A percentile compares a stretch with the other conserved stretches of the same genome.
Conservation (phyloP, 2,888 invertebrate genomes). For the Octonoba sinensis region DNA sequence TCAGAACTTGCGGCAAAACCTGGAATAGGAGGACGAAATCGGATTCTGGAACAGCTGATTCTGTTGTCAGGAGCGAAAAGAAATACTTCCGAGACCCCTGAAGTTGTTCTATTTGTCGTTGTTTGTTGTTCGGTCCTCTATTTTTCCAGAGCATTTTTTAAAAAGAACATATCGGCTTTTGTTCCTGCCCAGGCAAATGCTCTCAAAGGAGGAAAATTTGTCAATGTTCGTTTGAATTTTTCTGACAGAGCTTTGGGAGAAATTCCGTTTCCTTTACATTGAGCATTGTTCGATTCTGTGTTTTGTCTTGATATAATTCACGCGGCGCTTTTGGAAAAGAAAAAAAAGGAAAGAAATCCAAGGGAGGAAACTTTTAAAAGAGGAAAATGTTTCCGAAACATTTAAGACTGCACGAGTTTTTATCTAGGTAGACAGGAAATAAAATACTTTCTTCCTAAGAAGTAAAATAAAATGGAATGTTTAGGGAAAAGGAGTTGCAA, state of each 20-base stretch:
- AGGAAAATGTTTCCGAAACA: constrained; percentile 24
- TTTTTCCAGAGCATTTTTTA: constrained; percentile 25
- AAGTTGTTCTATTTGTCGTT: constrained; percentile 14
- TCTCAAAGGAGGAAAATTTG: constrained; percentile 42
- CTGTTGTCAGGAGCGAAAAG: constrained; percentile 43
- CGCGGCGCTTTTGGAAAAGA: not conserved
- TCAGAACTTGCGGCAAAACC: constrained; percentile 4
- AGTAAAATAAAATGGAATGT: no score
- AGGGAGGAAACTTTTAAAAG: not conserved
- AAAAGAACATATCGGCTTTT: constrained; percentile 26
- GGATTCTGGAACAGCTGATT: constrained; percentile 58
- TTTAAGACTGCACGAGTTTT: not conserved
- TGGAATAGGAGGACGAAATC: constrained; percentile 27
- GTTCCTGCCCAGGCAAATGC: constrained; percentile 11
- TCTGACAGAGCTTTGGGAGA: constrained; percentile 43
- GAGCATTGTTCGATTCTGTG: constrained; percentile 7
- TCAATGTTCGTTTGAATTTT: constrained; percentile 42
- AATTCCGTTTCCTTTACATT: constrained; percentile 21
- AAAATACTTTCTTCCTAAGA: no score
- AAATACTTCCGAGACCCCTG: constrained; percentile 17
- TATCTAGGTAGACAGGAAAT: no score
- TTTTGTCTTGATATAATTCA: constrained; percentile 33
- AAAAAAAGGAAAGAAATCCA: not conserved
- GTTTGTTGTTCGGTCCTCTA: constrained; percentile 23
- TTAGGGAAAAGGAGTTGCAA: no score